Evolutionary conservation across 2,113 vertebrate genomes (phyloP).

Genomic region (Pogonocichla stellata): DNA sequence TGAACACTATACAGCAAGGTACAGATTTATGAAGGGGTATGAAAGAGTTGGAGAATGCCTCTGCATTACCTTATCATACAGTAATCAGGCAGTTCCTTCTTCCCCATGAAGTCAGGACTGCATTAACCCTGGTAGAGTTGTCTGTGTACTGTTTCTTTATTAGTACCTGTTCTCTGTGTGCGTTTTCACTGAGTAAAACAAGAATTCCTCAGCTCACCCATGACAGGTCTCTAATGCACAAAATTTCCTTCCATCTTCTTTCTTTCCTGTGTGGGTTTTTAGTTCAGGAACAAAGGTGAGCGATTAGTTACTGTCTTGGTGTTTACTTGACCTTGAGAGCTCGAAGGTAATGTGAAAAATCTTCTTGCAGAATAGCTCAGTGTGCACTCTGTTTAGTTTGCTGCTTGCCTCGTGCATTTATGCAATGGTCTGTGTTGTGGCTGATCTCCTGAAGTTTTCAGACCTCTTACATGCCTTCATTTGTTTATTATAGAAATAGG

Average conservation of each 20-base stretch:
- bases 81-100: not conserved
- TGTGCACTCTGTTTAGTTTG: not conserved
- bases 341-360: not conserved
- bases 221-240: not conserved
- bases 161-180: not conserved
- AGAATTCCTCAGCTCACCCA: not conserved
- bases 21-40: not conserved
- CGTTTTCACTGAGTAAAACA: not conserved
- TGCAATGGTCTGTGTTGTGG: not conserved
- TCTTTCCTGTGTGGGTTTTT: not conserved
- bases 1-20: not conserved
- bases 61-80: not conserved
- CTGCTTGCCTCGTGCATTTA: not conserved
- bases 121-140: not conserved
- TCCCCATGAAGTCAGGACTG: not conserved
- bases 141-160: not conserved
- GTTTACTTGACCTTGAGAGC: not conserved
- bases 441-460: constrained; percentile 1
- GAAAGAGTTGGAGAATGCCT: not conserved
- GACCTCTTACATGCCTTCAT: not conserved
- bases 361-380: not conserved
- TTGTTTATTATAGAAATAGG: constrained; percentile 15
- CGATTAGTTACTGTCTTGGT: not conserved
- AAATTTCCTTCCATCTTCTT: not conserved
- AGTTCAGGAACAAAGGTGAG: not conserved